These are phyloP conservation scores for Accipiter cooperii DNA, from an alignment of 2,113 vertebrate species.

Conservation along the genomic window DNA sequence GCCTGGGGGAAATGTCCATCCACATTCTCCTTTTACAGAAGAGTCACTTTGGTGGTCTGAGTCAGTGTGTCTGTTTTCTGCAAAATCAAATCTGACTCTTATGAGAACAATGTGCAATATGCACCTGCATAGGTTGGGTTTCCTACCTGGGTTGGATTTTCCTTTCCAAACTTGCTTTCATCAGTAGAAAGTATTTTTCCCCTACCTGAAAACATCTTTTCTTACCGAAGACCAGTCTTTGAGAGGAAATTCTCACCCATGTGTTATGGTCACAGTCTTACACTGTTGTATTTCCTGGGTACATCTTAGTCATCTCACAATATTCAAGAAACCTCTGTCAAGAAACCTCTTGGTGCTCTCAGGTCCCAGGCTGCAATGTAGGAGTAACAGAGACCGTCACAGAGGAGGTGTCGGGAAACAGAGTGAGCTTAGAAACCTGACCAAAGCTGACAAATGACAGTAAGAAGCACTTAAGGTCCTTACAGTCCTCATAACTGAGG, in stretches of 20 bases:
- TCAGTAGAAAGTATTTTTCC: not conserved
- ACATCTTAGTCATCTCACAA: not conserved
- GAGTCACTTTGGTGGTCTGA: not conserved
- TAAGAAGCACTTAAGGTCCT: not conserved
- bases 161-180: not conserved
- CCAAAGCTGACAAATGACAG: not conserved
- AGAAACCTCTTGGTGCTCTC: not conserved
- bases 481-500: not conserved
- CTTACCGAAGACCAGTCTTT: not conserved
- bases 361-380: not conserved
- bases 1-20: not conserved
- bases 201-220: not conserved
- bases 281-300: not conserved
- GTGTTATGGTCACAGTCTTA: not conserved
- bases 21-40: not conserved
- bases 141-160: not conserved
- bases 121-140: not conserved
- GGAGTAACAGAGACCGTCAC: fast-evolving
- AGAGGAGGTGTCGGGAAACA: not conserved
- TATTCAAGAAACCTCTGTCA: not conserved
- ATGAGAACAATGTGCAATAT: not conserved
- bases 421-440: not conserved
- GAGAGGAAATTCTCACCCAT: not conserved
- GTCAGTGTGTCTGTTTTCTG: not conserved
- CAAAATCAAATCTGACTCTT: not conserved